Evolutionary conservation across 2,113 vertebrate genomes (phyloP).

Genomic region (Pithys albifrons): DNA sequence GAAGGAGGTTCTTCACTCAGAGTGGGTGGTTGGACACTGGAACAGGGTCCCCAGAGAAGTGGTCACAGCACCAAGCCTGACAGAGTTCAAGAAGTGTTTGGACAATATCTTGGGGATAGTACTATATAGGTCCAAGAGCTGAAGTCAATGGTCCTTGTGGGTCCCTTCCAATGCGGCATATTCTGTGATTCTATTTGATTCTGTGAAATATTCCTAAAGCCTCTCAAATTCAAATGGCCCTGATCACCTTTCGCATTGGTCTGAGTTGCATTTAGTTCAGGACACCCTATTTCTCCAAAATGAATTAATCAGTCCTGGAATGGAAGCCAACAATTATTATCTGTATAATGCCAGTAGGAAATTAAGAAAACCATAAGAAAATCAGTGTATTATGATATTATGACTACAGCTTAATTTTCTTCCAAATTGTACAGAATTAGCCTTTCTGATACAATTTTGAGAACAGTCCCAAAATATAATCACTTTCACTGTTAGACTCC

Average conservation of each 20-base stretch:
- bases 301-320: neutral
- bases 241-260: rapidly evolving
- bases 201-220: neutral
- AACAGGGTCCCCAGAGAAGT: neutral
- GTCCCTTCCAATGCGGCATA: neutral
- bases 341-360: neutral
- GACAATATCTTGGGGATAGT: neutral
- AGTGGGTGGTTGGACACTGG: neutral
- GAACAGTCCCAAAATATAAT: neutral
- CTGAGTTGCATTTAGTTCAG: neutral
- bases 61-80: neutral
- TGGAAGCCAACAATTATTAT: neutral
- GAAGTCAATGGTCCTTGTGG: neutral
- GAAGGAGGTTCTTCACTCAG: neutral
- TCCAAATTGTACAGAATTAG: neutral
- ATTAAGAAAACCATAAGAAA: neutral
- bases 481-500: neutral
- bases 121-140: neutral
- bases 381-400: neutral
- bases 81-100: neutral
- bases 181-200: neutral
- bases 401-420: neutral
- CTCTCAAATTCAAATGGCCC: neutral
- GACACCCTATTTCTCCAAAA: neutral
- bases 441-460: neutral